Conservation (phyloP, 1,140 invertebrate genomes). For the Zaprionus kolodkinae region DNA sequence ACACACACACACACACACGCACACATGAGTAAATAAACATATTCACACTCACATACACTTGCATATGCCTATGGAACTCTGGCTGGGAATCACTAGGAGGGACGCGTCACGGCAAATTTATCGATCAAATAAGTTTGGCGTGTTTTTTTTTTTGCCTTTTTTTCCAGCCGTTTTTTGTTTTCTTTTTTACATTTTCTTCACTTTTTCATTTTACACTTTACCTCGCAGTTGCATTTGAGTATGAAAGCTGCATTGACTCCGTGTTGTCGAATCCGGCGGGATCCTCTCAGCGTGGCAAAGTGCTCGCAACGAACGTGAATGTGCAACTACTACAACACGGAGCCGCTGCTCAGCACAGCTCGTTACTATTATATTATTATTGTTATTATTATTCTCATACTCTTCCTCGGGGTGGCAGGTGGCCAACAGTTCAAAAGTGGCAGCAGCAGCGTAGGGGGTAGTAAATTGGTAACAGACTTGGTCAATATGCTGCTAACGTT, state of each 20-base stretch:
- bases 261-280: background rate
- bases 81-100: slow-evolving; percentile 69
- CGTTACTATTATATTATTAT: background rate
- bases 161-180: slow-evolving; percentile 14
- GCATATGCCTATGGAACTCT: slow-evolving; percentile 7
- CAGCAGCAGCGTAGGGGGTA: slow-evolving; percentile 49
- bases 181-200: slow-evolving; percentile 1
- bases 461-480: slow-evolving; percentile 71
- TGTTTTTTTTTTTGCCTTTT: slow-evolving; percentile 32
- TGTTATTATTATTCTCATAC: slow-evolving; percentile 14
- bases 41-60: background rate
- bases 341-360: background rate
- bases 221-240: background rate
- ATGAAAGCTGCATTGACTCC: background rate
- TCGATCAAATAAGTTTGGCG: slow-evolving; percentile 71
- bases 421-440: background rate
- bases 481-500: slow-evolving; percentile 45
- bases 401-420: slow-evolving; percentile 13
- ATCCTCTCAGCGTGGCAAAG: slow-evolving; percentile 20
- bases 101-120: slow-evolving; percentile 69
- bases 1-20: slow-evolving; percentile 32
- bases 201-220: slow-evolving; percentile 14
- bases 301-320: slow-evolving; percentile 60
- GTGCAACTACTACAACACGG: slow-evolving; percentile 66
- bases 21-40: slow-evolving; percentile 23